Conservation (phyloP, 2,888 invertebrate genomes). For the Meteorus colon region DNA sequence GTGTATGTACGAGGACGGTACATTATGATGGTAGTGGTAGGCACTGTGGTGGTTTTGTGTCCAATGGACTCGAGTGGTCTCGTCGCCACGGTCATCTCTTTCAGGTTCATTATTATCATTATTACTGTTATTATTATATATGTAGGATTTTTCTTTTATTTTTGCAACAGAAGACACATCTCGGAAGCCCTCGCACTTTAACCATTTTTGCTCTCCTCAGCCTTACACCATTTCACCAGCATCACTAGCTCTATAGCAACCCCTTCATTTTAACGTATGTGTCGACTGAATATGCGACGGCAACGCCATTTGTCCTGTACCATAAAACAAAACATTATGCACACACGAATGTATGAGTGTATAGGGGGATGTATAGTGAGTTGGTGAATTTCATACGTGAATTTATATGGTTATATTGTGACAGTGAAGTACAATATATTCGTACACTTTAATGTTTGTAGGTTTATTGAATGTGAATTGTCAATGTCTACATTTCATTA, state of each 20-base stretch:
- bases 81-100: conserved; percentile 15
- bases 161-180: conserved; percentile 7
- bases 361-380: background rate
- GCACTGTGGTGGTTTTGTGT: background rate
- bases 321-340: background rate
- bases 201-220: conserved; percentile 36
- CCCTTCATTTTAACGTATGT: background rate
- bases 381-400: background rate
- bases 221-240: conserved; percentile 28
- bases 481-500: conserved; percentile 8
- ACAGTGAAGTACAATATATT: background rate
- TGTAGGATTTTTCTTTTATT: background rate
- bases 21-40: background rate
- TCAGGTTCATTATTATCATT: conserved; percentile 3
- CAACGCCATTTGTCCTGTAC: conserved; percentile 14
- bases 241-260: conserved; percentile 37
- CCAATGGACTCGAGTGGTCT: conserved; percentile 9
- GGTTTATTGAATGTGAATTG: background rate
- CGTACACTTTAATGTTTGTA: conserved; percentile 1
- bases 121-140: conserved; percentile 6
- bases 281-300: background rate
- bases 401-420: background rate
- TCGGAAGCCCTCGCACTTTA: conserved; percentile 46
- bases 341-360: background rate
- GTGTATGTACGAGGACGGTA: background rate